Evolutionary conservation across 2,113 vertebrate genomes (phyloP), one percentile per base, ranked within the genome.

Genomic region (human (Homo sapiens)): DNA sequence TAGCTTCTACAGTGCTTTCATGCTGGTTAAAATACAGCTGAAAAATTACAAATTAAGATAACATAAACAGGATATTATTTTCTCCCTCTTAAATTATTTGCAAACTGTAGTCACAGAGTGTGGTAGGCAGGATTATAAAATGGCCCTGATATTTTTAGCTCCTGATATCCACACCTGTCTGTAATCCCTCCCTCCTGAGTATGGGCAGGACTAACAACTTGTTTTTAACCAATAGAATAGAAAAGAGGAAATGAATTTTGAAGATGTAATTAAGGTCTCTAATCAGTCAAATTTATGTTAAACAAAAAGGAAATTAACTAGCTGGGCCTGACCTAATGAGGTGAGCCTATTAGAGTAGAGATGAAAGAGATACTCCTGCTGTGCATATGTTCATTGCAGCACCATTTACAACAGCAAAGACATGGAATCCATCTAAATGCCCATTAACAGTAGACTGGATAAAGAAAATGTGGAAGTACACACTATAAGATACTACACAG

Each of bases 11-110:
- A 78, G 11, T 89, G 43, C 2, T 68, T 55, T 25, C 17, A 70
- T 84, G 6, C 9, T 91, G 3, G 11, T 82, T 89, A 79, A 3
- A 89, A 43, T 59, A 83, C 64, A 9, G 35, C 35, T 76, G 1
- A 96, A 87, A 43, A 68, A 48, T 22, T 59, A 87, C 27, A 93
- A 95, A 78, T 92, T 72, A 82, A 88, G 13, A 55, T 59, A 90
- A n/a, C 5, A 35, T 45, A 83, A 90, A 52, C 2, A 89, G 23
- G 81, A 48, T 57, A 70, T 57, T 64, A 78, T 73, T 82, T 66
- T 18, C 5, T 72, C 4, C 50, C 18, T 55, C 10, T 76, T 68
- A 78, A 64, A 92, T 50, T 57, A 70, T 61, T 76, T 95, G 18
- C 27, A 84, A 80, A 59, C 18, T 35, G 0, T 64, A 38, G 35